These are phyloP conservation scores for Galagoides demidoff DNA, from an alignment of 2,797 vertebrate genomes.

Conservation along the genomic window DNA sequence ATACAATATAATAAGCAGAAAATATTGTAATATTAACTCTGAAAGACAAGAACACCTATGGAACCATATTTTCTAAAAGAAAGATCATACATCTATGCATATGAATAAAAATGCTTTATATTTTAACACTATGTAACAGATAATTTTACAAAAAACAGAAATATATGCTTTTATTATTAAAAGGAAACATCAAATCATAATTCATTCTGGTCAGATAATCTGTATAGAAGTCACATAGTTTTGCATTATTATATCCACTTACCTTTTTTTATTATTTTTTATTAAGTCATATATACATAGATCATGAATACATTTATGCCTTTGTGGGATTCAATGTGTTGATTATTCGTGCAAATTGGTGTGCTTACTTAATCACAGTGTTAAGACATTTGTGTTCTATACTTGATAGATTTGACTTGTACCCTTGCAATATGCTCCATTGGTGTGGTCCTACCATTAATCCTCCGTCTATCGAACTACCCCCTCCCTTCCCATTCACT, in stretches of 20 bases:
- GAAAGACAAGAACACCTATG: not conserved
- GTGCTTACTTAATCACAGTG: too few relatives aligned
- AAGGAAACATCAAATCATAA: not conserved
- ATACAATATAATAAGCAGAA: not conserved
- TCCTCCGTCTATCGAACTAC: too few relatives aligned
- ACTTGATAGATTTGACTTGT: too few relatives aligned
- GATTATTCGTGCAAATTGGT: too few relatives aligned
- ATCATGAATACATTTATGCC: too few relatives aligned
- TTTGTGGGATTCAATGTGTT: too few relatives aligned
- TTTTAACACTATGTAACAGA: not conserved
- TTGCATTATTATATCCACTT: not conserved
- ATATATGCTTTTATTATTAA: not conserved
- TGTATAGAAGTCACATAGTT: constrained; percentile 14
- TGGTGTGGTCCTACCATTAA: too few relatives aligned
- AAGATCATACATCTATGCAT: not conserved
- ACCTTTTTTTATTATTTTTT: not conserved
- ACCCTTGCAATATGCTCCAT: too few relatives aligned
- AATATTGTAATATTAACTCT: constrained; percentile 53
- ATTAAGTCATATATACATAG: too few relatives aligned
- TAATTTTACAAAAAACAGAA: constrained; percentile 26
- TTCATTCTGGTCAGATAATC: not conserved
- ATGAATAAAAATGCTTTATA: not conserved
- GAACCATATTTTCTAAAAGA: not conserved
- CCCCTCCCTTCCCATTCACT: too few relatives aligned
- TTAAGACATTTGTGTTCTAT: too few relatives aligned